phyloP scores from a whole-genome alignment of 2,113 vertebrate species.

The Pontoporia blainvillei region DNA sequence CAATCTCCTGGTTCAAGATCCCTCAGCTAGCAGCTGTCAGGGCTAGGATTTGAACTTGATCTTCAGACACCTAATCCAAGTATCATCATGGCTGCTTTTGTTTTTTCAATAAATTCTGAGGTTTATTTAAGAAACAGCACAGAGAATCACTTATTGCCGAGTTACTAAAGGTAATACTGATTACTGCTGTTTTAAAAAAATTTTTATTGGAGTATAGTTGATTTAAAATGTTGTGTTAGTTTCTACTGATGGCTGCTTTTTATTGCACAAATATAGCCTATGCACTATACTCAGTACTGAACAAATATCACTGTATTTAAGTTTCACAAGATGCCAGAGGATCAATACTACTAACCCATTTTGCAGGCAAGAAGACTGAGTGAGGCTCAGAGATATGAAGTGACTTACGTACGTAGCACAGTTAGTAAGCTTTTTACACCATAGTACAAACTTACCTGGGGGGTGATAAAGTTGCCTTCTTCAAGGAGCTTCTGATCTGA shows the following conservation, averaged over 20 bases:
- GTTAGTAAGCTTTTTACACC: background rate
- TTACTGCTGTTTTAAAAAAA: background rate
- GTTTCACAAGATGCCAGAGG: background rate
- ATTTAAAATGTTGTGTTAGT: background rate
- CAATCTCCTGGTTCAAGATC: background rate
- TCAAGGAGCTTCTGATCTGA: background rate
- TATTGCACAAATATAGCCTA: background rate
- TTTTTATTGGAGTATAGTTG: background rate
- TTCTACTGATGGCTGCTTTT: background rate
- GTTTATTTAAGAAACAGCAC: conserved; percentile 73
- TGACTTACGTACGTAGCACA: no score
- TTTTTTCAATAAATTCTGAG: conserved; percentile 52
- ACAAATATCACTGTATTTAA: background rate
- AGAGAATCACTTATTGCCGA: conserved; percentile 65
- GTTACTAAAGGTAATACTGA: conserved; percentile 58
- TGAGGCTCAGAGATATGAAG: background rate
- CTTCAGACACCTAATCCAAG: background rate
- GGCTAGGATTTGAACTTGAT: background rate
- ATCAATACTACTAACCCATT: background rate
- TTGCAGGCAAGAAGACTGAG: background rate
- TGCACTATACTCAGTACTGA: background rate
- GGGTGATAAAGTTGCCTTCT: background rate
- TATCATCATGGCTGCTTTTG: background rate
- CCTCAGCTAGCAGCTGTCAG: background rate
- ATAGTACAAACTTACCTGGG: background rate